Base-by-base conservation (phyloP, 2,113 vertebrate genomes). In the Vidua macroura region DNA sequence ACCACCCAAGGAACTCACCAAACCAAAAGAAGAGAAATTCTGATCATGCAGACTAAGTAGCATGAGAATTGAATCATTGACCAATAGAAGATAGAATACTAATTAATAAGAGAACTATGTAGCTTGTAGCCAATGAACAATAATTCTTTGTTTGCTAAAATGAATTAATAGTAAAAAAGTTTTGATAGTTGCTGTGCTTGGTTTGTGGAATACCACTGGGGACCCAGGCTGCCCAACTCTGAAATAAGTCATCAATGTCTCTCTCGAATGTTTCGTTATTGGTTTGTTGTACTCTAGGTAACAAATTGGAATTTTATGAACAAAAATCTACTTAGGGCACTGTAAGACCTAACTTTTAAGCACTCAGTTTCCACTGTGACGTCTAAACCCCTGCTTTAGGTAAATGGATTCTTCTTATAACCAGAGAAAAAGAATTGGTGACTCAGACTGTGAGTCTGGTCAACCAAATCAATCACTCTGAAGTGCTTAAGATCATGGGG, bases 231-330 rank as follows among this genome's bases (percentile, higher is more conserved):
- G 25, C n/a, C 41, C 48, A 76, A 11, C 17, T 41, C 39, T 48
- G 41, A 69, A 68, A 31, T 41, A 62, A 76, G 15, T 35, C 49
- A 55, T 55, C 30, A 69, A 9, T 35, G 12, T 21, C 48, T 55
- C 11, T 53, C 41, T 76, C 0, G 0, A 35, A n/a, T 35, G 10
- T 69, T 5, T 22, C 35, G 12, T 31, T 60, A 41, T 18, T 62
- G 10, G 9, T 13, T 62, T 69, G 4, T n/a, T 76, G 30, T 23
- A 69, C 11, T 19, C 24, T 43, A 21, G 6, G 8, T 43, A 62
- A 31, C 4, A 41, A 76, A 48, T 49, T 7, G 2, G 21, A 69
- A 27, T 69, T 76, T 43, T 48, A 44, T 41, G 17, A 41, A 23
- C 7, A 31, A 62, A 76, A 62, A 21, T 6, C 13, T 49, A 49